Conservation (phyloP, 2,113 vertebrate species). For the Oncorhynchus masou region DNA sequence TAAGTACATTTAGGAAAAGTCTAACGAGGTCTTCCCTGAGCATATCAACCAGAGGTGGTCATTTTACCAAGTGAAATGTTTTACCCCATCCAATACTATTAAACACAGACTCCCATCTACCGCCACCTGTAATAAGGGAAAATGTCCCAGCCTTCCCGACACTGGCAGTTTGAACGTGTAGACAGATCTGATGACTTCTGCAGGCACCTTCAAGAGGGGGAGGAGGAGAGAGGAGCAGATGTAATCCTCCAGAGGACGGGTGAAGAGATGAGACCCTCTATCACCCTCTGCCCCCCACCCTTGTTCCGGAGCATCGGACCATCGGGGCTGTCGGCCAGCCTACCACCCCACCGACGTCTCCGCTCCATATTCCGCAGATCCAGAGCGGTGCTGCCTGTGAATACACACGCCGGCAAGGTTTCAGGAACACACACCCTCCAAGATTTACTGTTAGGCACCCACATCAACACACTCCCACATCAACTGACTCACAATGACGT, state of each 20-base stretch:
- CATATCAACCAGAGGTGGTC: not conserved
- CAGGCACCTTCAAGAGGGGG: not conserved
- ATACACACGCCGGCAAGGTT: not conserved
- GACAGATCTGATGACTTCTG: not conserved
- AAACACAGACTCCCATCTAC: not conserved
- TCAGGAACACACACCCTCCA: conserved; percentile 7
- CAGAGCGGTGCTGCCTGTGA: conserved; percentile 43
- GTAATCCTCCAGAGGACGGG: not conserved
- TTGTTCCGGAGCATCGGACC: conserved; percentile 55
- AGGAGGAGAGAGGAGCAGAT: conserved; percentile 15
- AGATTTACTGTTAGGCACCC: conserved; percentile 8
- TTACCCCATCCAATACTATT: not conserved
- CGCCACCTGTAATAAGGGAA: not conserved
- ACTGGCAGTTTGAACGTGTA: not conserved
- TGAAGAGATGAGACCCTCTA: not conserved
- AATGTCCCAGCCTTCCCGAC: conserved; percentile 18
- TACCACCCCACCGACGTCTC: conserved; percentile 57
- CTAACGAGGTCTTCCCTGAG: not conserved
- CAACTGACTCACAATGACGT: not conserved
- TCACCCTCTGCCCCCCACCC: conserved; percentile 41
- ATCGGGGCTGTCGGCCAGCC: conserved; percentile 26
- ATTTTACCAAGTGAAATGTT: not conserved
- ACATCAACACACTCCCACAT: not conserved
- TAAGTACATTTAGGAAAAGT: not conserved
- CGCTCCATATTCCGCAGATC: conserved; percentile 48